Base-by-base conservation (phyloP, 2,888 invertebrate genomes). In the Allygus modestus region DNA sequence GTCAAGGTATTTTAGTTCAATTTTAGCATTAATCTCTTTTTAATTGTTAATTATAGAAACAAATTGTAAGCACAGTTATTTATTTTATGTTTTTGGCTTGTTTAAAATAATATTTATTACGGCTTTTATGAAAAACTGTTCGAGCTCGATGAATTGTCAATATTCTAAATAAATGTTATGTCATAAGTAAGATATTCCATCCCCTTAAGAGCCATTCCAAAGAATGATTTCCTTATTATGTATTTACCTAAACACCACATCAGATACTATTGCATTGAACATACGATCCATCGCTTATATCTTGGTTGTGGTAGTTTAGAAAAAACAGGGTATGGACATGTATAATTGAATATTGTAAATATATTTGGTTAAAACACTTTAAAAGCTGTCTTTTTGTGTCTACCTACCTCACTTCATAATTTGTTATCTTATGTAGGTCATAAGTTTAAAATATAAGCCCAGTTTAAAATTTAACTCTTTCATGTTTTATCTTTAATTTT, bases 291-390 rank as follows among this genome's bases (percentile, higher is more conserved):
- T 41, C 28, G 77, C 77, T 77, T 77, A 7, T 12, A 77, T 43
- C 77, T 77, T 77, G 77, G 77, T 77, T 77, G 77, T 77, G 77
- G 77, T 77, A 77, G 77, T 51, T 43, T 77, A 77, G 77, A 77
- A 46, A 77, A 71, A 46, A 77, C 77, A 77, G 77, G 77, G 77
- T 77, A 77, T 77, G 46, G 51, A 77, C 77, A 77, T 77, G 77
- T 77, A 77, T 77, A 46, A 46, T 77, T 77, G 28, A 77, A 71
- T 28, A 46, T 77, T 77, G 77, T 77, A 77, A 77, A 77, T 77
- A 77, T 77, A 77, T 77, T 77, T 77, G 77, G 77, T 77, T 77
- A 77, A 73, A 77, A 77, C 77, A 46, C 46, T 77, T 77, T 43
- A 46, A 4, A 46, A 26, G 23, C 20, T 51, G 77, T 46, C 28